A percentile compares a stretch with the other conserved stretches of the same genome.
Conservation (phyloP, 2,113 vertebrate genomes). For the Nyctibius bracteatus region DNA sequence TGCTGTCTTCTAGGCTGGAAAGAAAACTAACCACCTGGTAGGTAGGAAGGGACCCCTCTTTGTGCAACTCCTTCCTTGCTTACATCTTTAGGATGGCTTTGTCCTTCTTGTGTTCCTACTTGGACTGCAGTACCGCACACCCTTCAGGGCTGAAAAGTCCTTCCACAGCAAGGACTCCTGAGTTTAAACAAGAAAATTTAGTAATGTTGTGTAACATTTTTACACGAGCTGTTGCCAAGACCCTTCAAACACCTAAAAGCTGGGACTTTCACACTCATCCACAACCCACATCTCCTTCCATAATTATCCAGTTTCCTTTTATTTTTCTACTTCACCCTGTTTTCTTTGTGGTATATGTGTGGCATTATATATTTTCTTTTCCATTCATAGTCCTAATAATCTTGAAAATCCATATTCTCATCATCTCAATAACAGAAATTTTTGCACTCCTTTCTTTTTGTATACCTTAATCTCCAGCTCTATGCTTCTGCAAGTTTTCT, state of each 20-base stretch:
- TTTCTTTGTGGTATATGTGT: neutral
- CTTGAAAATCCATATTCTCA: neutral
- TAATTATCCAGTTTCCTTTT: neutral
- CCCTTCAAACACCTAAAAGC: neutral
- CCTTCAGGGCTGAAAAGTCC: neutral
- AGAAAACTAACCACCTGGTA: neutral
- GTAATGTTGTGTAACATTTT: neutral
- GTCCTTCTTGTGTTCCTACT: neutral
- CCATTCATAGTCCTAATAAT: neutral
- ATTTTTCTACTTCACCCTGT: neutral
- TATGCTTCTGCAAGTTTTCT: neutral
- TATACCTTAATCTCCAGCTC: neutral
- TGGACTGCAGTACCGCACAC: neutral
- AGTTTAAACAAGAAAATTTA: neutral
- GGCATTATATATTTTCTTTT: neutral
- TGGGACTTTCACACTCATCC: neutral
- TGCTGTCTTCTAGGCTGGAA: neutral
- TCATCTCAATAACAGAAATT: neutral
- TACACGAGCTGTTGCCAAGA: neutral
- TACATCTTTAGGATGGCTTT: neutral
- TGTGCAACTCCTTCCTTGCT: neutral
- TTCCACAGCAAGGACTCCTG: neutral
- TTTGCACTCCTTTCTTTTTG: neutral
- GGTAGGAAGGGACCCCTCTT: neutral
- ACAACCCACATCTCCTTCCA: neutral